phyloP scores from a whole-genome alignment of 2,113 vertebrate genomes.

The Corythoichthys intestinalis region DNA sequence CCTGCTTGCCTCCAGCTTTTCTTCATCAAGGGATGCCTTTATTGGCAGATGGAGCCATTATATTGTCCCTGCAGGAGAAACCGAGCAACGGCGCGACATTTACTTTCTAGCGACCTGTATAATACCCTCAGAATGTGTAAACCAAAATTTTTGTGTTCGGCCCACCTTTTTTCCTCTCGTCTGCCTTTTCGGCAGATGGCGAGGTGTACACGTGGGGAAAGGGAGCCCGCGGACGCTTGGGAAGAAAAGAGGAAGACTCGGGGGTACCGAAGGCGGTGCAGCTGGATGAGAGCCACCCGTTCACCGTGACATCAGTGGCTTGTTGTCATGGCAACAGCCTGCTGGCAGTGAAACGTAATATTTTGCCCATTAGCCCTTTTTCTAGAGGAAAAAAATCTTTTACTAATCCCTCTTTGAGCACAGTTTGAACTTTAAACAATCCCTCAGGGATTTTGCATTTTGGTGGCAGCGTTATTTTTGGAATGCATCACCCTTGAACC shows the following conservation, averaged over 20 bases:
- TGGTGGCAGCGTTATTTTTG: neutral
- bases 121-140: neutral
- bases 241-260: slow-evolving; percentile 88
- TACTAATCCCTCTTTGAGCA: slow-evolving; percentile 20
- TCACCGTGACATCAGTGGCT: slow-evolving; percentile 87
- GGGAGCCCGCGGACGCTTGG: slow-evolving; percentile 91
- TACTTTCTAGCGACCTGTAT: neutral
- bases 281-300: slow-evolving; percentile 86
- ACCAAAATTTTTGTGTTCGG: slow-evolving; percentile 10
- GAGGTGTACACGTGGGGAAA: slow-evolving; percentile 98
- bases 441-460: neutral
- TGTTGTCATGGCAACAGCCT: slow-evolving; percentile 98
- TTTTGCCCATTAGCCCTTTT: slow-evolving; percentile 55
- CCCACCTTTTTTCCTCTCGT: slow-evolving; percentile 2
- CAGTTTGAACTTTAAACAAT: slow-evolving; percentile 22
- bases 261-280: slow-evolving; percentile 82
- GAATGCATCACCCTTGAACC: no score
- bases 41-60: slow-evolving; percentile 45
- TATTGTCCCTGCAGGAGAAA: slow-evolving; percentile 38
- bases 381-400: slow-evolving; percentile 12
- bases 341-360: slow-evolving; percentile 92
- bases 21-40: slow-evolving; percentile 46
- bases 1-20: slow-evolving; percentile 24
- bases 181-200: slow-evolving; percentile 71
- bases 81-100: slow-evolving; percentile 10